A percentile compares a stretch with the other conserved stretches of the same genome.
Conservation (phyloP, 2,888 invertebrate genomes). For the Campaea margaritaria region DNA sequence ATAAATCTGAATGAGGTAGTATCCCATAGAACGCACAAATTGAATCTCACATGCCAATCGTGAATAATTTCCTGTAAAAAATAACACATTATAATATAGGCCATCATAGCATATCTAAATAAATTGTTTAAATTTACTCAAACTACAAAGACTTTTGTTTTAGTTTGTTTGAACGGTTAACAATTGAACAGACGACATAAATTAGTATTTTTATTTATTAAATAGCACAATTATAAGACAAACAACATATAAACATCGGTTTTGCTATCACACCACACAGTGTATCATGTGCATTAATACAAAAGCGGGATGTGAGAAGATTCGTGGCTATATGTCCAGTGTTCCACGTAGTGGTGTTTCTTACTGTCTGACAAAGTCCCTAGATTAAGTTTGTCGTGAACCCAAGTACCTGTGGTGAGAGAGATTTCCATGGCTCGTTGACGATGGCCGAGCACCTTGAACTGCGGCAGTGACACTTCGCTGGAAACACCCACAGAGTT, state of each 20-base stretch:
- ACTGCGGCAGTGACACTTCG: slow-evolving; percentile 98
- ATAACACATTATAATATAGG: slow-evolving; percentile 16
- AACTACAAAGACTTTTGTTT: not conserved
- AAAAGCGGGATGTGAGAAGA: slow-evolving; percentile 84
- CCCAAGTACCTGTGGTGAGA: slow-evolving; percentile 95
- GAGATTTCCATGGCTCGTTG: slow-evolving; percentile 98
- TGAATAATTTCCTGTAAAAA: slow-evolving; percentile 95
- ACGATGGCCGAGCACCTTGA: slow-evolving; percentile 98
- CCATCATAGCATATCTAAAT: not conserved
- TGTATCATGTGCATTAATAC: slow-evolving; percentile 81
- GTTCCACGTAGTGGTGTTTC: slow-evolving; percentile 70
- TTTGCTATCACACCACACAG: slow-evolving; percentile 68
- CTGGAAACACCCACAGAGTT: slow-evolving; percentile 98
- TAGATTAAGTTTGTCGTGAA: slow-evolving; percentile 62
- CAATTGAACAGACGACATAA: not conserved
- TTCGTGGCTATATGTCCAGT: slow-evolving; percentile 80
- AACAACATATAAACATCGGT: slow-evolving; percentile 48
- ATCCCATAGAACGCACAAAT: slow-evolving; percentile 99
- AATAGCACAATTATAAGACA: slow-evolving; percentile 43
- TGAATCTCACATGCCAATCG: slow-evolving; percentile 98
- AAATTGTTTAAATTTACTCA: not conserved
- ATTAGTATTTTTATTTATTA: slow-evolving; percentile 1
- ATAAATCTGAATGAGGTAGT: slow-evolving; percentile 99
- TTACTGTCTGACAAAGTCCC: slow-evolving; percentile 47
- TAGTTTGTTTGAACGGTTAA: not conserved